Base-by-base conservation (phyloP, 2,797 vertebrate genomes). In the Trematomus bernacchii region DNA sequence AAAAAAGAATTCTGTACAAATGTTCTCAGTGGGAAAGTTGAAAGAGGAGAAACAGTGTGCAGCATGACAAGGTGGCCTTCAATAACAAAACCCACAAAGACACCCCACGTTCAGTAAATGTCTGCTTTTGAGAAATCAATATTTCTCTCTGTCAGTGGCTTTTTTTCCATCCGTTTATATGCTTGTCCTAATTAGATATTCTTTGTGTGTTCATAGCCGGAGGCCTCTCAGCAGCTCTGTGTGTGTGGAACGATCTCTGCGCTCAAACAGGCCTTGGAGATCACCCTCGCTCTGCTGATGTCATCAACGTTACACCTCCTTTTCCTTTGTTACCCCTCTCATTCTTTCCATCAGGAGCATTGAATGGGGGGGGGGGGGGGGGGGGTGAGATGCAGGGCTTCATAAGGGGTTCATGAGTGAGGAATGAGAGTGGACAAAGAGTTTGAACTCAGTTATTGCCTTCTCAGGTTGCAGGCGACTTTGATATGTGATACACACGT, bases 401-500 rank as follows among this genome's bases (percentile, higher is more conserved):
- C 60, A 59, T 67, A 48, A 66, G 61, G 71, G 58, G 46, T 79
- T 82, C 67, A 67, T 69, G 83, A 85, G 84, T 76, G 89, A 91
- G 71, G 82, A 87, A 81, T 79, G 84, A 74, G 71, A 60, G 66
- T 65, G 76, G 82, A 91, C 90, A 87, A 77, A 72, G 33, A 76
- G 66, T 75, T 77, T 83, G 77, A 86, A 80, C 89, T 90, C 73
- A 57, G 85, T 87, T 87, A 77, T 86, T 79, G 80, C 77, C 71
- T 85, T 83, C 92, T 94, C 86, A 30, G 65, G 84, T 94, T 93
- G 84, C 92, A 79, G 80, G 63, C 43, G 3, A 81, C 92, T 93
- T 93, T 94, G 93, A 93, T 93, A 93, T 87, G 67, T 52, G 90
- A 95, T 86, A 87, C 91, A 83, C 82, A 80, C 78, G 83, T 85